These are phyloP conservation scores for Sphyrna mokarran DNA, from an alignment of 2,113 vertebrate species.

Conservation along the genomic window DNA sequence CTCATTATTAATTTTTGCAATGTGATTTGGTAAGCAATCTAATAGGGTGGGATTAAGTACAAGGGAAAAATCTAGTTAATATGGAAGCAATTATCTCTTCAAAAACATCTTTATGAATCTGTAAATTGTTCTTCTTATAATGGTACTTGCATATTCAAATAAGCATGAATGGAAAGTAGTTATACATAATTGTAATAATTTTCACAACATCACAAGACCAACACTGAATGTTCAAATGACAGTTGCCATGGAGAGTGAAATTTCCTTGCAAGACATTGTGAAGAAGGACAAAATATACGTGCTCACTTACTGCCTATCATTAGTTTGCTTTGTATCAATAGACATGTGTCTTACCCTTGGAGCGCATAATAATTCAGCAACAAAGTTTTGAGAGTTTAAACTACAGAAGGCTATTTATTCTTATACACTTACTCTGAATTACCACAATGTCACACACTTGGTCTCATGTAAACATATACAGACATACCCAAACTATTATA, in stretches of 20 bases:
- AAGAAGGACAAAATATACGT: too few relatives aligned
- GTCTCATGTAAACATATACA: too few relatives aligned
- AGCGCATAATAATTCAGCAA: too few relatives aligned
- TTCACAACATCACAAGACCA: neutral
- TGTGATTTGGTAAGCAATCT: neutral
- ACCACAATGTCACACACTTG: too few relatives aligned
- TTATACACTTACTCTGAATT: too few relatives aligned
- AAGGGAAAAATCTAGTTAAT: neutral
- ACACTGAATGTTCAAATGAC: neutral
- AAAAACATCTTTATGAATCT: neutral
- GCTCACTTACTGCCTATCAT: too few relatives aligned
- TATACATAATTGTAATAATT: neutral
- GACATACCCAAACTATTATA: too few relatives aligned
- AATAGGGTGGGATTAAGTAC: neutral
- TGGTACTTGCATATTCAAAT: neutral
- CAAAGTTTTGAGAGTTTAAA: too few relatives aligned
- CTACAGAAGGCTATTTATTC: too few relatives aligned
- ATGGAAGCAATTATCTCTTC: neutral
- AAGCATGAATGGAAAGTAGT: neutral
- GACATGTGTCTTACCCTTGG: too few relatives aligned
- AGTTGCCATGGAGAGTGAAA: neutral
- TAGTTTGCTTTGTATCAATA: too few relatives aligned
- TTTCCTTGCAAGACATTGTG: neutral
- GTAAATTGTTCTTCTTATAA: neutral
- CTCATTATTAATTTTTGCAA: neutral